A percentile compares a stretch with the other conserved stretches of the same genome.
These are phyloP conservation scores for Dichetophora obliterata DNA, from an alignment of 2,888 invertebrate genomes.

Conservation along the genomic window DNA sequence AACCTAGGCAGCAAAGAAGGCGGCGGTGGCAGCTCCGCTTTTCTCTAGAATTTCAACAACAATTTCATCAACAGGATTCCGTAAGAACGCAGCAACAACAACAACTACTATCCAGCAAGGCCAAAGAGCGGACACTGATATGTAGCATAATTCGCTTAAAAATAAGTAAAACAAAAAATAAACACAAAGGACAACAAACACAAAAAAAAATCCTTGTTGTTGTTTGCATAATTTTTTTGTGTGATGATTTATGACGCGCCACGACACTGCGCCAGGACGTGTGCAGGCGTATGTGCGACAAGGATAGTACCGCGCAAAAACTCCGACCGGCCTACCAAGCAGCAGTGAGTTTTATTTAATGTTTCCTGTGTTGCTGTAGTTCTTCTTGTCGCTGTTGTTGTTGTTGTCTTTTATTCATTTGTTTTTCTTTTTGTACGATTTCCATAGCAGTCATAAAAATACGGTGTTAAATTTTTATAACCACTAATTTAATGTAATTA, in stretches of 20 bases:
- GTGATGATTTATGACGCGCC: constrained; percentile 21
- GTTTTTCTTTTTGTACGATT: constrained; percentile 1
- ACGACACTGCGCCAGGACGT: neutral
- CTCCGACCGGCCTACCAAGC: neutral
- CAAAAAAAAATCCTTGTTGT: neutral
- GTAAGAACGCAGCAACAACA: constrained; percentile 2
- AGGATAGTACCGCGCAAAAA: neutral
- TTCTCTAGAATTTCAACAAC: neutral
- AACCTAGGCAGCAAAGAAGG: neutral
- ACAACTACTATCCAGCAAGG: neutral
- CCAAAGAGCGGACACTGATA: neutral
- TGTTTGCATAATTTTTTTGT: neutral
- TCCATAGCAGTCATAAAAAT: neutral
- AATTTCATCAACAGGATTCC: constrained; percentile 10
- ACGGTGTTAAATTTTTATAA: constrained; percentile 32
- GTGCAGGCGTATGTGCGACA: too few relatives aligned
- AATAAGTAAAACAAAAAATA: neutral
- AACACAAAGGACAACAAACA: neutral
- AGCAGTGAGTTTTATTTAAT: constrained; percentile 16
- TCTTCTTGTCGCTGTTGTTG: neutral
- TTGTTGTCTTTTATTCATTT: neutral
- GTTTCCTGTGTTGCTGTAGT: neutral
- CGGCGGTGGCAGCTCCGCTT: neutral
- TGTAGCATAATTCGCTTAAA: neutral
- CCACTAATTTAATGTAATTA: constrained; percentile 31